These are phyloP conservation scores for Ptilorrhoa leucosticta DNA, from an alignment of 2,113 vertebrate species.

Conservation along the genomic window DNA sequence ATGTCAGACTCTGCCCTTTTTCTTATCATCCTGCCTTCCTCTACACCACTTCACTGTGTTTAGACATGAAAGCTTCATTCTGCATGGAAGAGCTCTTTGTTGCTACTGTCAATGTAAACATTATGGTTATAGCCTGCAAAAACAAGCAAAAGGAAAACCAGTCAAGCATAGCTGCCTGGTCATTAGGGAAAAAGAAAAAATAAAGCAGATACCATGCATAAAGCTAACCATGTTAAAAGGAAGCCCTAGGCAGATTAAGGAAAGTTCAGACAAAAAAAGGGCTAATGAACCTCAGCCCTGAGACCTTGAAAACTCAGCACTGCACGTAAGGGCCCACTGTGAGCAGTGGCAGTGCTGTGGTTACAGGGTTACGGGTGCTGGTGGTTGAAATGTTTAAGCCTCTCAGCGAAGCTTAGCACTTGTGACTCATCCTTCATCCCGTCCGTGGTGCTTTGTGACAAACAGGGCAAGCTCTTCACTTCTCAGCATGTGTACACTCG, in stretches of 20 bases:
- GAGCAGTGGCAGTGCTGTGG: neutral
- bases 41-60: neutral
- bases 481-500: rapidly evolving
- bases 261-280: neutral
- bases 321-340: rapidly evolving
- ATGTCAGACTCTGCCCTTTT: neutral
- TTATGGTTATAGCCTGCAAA: neutral
- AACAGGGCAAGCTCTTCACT: neutral
- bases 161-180: neutral
- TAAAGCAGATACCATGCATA: neutral
- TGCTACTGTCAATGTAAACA: neutral
- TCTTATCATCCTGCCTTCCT: neutral
- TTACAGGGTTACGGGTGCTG: neutral
- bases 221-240: neutral
- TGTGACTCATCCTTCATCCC: neutral
- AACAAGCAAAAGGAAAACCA: neutral
- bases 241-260: neutral
- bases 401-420: neutral
- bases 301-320: neutral
- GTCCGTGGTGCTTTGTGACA: neutral
- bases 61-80: neutral
- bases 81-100: neutral
- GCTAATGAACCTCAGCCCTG: neutral
- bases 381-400: neutral
- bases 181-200: neutral